Evolutionary conservation across 2,113 vertebrate genomes (phyloP).

Genomic region (Pterocles orientalis): DNA sequence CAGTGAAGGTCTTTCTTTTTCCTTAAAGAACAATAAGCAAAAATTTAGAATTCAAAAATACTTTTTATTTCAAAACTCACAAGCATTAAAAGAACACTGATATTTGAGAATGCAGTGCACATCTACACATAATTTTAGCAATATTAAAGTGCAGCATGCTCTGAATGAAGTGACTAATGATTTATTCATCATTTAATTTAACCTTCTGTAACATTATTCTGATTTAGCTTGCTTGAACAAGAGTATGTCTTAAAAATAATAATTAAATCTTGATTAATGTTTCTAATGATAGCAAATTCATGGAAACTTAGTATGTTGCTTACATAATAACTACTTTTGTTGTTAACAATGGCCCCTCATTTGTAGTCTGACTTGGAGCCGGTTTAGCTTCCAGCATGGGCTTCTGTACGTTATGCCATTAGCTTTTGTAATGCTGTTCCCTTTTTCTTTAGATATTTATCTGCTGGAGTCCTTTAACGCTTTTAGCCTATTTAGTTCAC

Average conservation of each 20-base stretch:
- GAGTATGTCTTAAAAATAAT: background rate
- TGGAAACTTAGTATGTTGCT: background rate
- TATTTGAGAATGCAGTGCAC: background rate
- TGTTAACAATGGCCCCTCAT: background rate
- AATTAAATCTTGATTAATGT: background rate
- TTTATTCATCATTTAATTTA: constrained; percentile 24
- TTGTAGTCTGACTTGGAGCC: background rate
- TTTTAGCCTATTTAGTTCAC: background rate
- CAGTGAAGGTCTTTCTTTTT: background rate
- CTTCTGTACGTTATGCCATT: background rate
- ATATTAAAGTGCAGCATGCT: background rate
- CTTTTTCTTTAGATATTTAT: background rate
- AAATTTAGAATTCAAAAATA: background rate
- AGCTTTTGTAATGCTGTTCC: background rate
- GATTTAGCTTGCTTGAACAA: constrained; percentile 1
- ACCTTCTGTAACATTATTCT: background rate
- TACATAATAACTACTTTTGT: background rate
- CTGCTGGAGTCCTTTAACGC: background rate
- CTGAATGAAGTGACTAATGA: background rate
- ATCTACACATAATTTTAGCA: background rate
- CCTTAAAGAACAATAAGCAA: background rate
- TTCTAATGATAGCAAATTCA: background rate
- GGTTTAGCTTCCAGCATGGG: background rate
- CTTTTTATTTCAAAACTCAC: background rate
- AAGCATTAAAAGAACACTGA: background rate